Evolutionary conservation across 1,140 invertebrate genomes (phyloP).

Genomic region (Macrobrachium nipponense): DNA sequence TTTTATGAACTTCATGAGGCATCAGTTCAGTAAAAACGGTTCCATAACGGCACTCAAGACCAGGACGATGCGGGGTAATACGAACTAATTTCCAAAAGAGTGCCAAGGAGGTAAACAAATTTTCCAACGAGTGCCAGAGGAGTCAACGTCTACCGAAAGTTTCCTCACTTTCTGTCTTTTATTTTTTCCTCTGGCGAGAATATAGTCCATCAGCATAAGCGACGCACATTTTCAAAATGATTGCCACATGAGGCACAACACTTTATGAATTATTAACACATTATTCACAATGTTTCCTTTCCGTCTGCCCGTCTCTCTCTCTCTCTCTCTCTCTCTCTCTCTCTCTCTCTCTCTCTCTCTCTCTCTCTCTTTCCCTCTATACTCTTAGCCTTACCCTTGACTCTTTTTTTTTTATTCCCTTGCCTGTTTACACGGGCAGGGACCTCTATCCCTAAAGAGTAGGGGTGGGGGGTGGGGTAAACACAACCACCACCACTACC

Average conservation of each 20-base stretch:
- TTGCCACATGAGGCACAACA: not conserved
- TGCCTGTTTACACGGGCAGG: not conserved
- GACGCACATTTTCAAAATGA: slow-evolving; percentile 5
- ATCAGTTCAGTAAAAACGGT: too few relatives aligned
- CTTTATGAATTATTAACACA: not conserved
- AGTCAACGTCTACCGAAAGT: too few relatives aligned
- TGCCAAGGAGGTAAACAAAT: too few relatives aligned
- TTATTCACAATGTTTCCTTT: not conserved
- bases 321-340: slow-evolving; percentile 1
- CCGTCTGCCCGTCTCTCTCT: not conserved
- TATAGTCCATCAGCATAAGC: not conserved
- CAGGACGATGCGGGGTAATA: too few relatives aligned
- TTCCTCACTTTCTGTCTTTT: too few relatives aligned
- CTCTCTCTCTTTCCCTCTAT: not conserved
- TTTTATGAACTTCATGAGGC: too few relatives aligned
- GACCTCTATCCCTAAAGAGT: not conserved
- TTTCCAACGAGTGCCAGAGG: too few relatives aligned
- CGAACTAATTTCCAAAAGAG: too few relatives aligned
- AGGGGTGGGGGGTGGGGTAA: too few relatives aligned
- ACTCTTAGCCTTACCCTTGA: slow-evolving; percentile 21
- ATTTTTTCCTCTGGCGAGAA: too few relatives aligned
- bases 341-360: not conserved
- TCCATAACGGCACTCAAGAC: too few relatives aligned
- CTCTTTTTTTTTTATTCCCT: not conserved
- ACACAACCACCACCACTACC: not conserved